Conservation (phyloP, 2,797 vertebrate genomes). For the Percopsis omiscomaycus region DNA sequence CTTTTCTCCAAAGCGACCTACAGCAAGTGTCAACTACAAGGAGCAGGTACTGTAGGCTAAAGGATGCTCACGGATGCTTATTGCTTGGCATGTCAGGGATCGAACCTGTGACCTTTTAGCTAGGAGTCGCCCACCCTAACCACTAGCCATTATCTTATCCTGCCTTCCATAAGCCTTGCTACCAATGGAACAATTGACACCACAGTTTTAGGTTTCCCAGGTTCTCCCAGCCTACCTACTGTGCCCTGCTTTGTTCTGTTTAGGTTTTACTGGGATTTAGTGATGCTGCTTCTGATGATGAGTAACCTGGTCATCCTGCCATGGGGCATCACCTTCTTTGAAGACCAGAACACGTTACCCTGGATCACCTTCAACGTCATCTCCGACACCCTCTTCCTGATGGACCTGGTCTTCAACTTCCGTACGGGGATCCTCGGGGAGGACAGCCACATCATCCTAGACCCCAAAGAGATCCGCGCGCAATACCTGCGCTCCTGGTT, state of each 20-base stretch:
- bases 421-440: conserved; percentile 91
- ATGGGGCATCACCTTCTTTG: conserved; percentile 98
- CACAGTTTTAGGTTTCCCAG: no score
- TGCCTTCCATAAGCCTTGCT: no score
- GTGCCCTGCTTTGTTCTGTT: conserved; percentile 9
- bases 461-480: conserved; percentile 87
- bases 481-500: conserved; percentile 95
- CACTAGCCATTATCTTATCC: no score
- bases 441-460: conserved; percentile 93
- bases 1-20: no score
- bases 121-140: no score
- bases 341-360: conserved; percentile 90
- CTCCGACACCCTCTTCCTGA: conserved; percentile 95
- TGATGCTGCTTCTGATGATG: conserved; percentile 97
- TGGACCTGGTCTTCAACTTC: conserved; percentile 95
- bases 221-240: background rate
- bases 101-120: no score
- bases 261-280: conserved; percentile 98
- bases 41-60: no score
- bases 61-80: no score
- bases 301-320: conserved; percentile 96
- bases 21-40: no score
- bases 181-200: no score
- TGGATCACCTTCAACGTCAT: conserved; percentile 96
- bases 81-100: no score